Conservation (phyloP, 2,113 vertebrate species). For the Corythornis cristatus region DNA sequence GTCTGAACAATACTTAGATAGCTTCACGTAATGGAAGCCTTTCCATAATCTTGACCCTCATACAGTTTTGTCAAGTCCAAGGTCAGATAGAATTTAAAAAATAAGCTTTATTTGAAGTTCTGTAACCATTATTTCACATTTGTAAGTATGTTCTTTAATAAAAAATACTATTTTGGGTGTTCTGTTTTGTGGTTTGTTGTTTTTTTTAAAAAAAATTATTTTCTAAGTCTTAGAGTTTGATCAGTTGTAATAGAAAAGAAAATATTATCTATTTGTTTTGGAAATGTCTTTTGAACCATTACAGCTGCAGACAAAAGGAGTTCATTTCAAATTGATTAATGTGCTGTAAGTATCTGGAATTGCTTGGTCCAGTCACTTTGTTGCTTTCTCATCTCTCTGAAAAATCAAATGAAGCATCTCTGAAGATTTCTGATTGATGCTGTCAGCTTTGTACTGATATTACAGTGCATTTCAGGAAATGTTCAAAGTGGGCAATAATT, state of each 20-base stretch:
- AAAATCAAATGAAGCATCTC: conserved; percentile 74
- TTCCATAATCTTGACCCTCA: conserved; percentile 70
- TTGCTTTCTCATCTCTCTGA: conserved; percentile 73
- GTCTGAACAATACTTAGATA: conserved; percentile 77
- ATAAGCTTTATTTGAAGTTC: conserved; percentile 48
- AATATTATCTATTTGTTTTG: conserved; percentile 69
- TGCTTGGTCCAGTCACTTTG: conserved; percentile 67
- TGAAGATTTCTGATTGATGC: conserved; percentile 71
- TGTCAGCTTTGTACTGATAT: conserved; percentile 58
- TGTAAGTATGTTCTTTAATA: conserved; percentile 56
- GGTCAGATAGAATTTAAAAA: conserved; percentile 76
- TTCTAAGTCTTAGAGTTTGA: conserved; percentile 43
- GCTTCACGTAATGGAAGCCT: conserved; percentile 75
- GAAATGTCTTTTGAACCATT: conserved; percentile 68
- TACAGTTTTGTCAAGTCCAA: conserved; percentile 78
- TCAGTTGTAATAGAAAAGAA: conserved; percentile 66
- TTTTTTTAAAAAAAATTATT: background rate
- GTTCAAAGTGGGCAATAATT: conserved; percentile 60
- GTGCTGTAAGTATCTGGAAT: conserved; percentile 70
- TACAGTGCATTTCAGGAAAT: conserved; percentile 65
- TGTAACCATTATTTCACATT: conserved; percentile 56
- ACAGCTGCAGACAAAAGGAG: conserved; percentile 67
- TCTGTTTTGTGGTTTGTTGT: background rate
- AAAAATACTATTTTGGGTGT: conserved; percentile 7
- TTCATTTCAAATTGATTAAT: conserved; percentile 75